Evolutionary conservation across 1,140 invertebrate genomes (phyloP), one percentile per base, ranked within the genome.

Genomic region (Trachelipus rathkii): DNA sequence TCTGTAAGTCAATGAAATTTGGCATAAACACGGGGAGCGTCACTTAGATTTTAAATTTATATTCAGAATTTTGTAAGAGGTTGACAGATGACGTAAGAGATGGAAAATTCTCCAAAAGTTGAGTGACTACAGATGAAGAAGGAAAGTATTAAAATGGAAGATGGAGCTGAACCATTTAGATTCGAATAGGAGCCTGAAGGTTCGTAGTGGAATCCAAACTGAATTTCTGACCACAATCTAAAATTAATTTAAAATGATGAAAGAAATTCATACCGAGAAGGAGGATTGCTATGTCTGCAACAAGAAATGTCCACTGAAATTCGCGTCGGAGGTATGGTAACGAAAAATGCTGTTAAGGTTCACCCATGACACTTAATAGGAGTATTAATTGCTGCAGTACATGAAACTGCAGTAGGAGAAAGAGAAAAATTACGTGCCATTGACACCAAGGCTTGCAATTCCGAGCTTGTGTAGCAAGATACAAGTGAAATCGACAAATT

Each of bases 311-410:
- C n/a, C n/a, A n/a, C n/a, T n/a, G n/a, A n/a, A n/a, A n/a, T n/a
- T n/a, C n/a, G n/a, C n/a, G n/a, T n/a, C n/a, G n/a, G n/a, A n/a
- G n/a, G 45, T 23, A 73, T 67, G 4, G 15, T 43, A 72, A n/a
- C n/a, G n/a, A 68, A 33, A 11, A 33, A 4, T 15, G 44, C 45
- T 1, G 11, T 15, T n/a, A n/a, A 60, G 4, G 21, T 45, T 73
- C 72, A 8, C 72, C 72, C 4, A 4, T 73, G 70, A 45, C 45
- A 50, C 43, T 50, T 73, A 5, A 73, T 73, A 8, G 72, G 70
- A 23, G 23, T 21, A 72, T 44, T 44, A 21, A 5, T 60, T 21
- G 72, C 72, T 13, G 3, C 23, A 3, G 72, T 1, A 3, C 23
- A n/a, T 24, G 23, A 33, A 13, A 53, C 72, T 1, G 3, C 3